Evolutionary conservation across 2,113 vertebrate species (phyloP), one percentile per base, ranked within the genome.

Genomic region (Dromaius novaehollandiae): DNA sequence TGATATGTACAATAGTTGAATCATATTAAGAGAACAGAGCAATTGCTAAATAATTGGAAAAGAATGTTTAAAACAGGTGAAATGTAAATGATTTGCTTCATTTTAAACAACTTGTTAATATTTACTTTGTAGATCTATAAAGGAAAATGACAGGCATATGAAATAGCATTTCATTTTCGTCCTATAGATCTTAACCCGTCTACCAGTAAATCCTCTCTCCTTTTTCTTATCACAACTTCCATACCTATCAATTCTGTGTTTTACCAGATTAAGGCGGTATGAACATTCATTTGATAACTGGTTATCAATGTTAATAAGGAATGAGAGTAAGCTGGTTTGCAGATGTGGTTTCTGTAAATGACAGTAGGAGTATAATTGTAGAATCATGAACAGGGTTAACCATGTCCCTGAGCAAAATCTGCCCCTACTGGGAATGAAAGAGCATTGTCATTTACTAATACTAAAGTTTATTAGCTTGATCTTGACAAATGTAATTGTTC

Each of bases 81-180:
- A 87, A 93, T 46, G 34, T 83, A 96, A 95, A 95, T 86, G 24
- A 96, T 87, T 18, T 66, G 44, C 77, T 93, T 93, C 16, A 90
- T 95, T 97, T 91, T 92, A 91, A 95, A 81, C 13, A 48, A 28
- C 55, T 78, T 93, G 77, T 90, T 96, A 96, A 94, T 91, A 94
- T 95, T 94, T 96, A 78, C 55, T 95, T 86, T 95, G 44, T 63
- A 92, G 86, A 83, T 95, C 65, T 86, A 32, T 50, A 81, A 26
- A 83, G 85, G 78, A 92, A 92, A 92, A 82, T 9, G 12, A 73
- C 82, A 86, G 16, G 30, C 16, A 80, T 63, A 30, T 93, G 83
- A 96, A 96, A 69, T 28, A 88, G 28, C 5, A 7, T 95, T 95
- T 91, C 19, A 88, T 88, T 97, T 96, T 88, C 82, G 55, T 15